These are phyloP conservation scores for Aphidius ervi DNA, from an alignment of 1,140 invertebrate genomes.

Conservation along the genomic window DNA sequence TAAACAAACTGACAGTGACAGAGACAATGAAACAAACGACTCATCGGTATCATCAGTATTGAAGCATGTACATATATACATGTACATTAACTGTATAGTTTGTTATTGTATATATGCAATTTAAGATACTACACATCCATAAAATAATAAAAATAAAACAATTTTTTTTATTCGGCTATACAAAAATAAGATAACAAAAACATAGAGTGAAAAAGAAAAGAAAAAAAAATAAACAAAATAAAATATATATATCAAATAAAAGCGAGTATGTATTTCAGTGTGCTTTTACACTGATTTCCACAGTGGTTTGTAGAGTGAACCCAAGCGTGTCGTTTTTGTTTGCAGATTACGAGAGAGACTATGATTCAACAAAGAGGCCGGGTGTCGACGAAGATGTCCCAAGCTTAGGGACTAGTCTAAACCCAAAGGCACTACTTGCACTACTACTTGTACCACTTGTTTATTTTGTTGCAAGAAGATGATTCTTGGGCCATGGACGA, in stretches of 20 bases:
- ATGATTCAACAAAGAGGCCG: constrained; percentile 39
- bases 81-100: not conserved
- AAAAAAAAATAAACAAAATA: too few relatives aligned
- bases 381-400: constrained; percentile 24
- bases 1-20: too few relatives aligned
- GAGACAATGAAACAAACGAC: too few relatives aligned
- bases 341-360: constrained; percentile 41
- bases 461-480: constrained; percentile 38
- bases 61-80: too few relatives aligned
- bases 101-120: not conserved
- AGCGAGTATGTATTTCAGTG: not conserved
- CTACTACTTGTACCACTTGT: constrained; percentile 36
- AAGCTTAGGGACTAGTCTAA: constrained; percentile 18
- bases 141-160: too few relatives aligned
- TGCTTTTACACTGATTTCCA: constrained; percentile 6
- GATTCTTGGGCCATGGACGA: constrained; percentile 42
- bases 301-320: constrained; percentile 7
- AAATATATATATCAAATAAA: not conserved
- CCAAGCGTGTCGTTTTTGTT: constrained; percentile 27
- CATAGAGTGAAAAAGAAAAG: not conserved
- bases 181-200: too few relatives aligned
- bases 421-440: constrained; percentile 27
- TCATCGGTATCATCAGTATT: too few relatives aligned
- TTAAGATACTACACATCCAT: too few relatives aligned
- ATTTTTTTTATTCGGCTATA: too few relatives aligned